Evolutionary conservation across 2,113 vertebrate species (phyloP), one percentile per base, ranked within the genome.

Genomic region (Rhombomys opimus): DNA sequence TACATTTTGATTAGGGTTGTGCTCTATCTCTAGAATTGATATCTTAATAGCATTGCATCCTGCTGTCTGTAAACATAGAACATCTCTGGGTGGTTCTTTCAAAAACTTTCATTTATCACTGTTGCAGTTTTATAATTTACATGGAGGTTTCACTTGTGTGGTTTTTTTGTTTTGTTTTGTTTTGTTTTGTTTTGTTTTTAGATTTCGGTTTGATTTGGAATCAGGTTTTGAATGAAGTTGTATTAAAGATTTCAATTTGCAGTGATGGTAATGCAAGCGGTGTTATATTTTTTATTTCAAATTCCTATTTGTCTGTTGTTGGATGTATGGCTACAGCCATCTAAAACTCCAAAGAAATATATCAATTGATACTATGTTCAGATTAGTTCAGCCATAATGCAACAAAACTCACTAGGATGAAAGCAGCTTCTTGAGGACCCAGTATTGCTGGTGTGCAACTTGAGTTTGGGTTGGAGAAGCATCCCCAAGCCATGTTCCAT

Each of bases 401-500:
- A 7, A 35, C 85, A 70, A 87, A 87, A 70, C 3, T 52, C 46
- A 68, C 46, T 25, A 5, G 85, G 17, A 54, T 35, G 30, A 54
- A 70, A 54, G 46, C 35, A 20, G 46, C 85, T 87, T 87, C 85
- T 22, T 0, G 32, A 54, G 54, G 85, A 25, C 65, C 85, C 12
- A n/a, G 46, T n/a, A 27, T 54, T 52, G 63, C 12, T 65, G 54
- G 13, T n/a, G 65, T 67, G 30, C 17, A 23, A 25, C 35, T 9
- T 9, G 65, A 54, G 46, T 32, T 87, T 32, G 15, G 11, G 25
- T 8, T 70, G 54, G 46, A 70, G 85, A 70, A 14, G 11, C 6
- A 9, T 54, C 3, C 1, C 41, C 7, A 14, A 7, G 30, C 63
- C 38, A 4, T 2, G 9, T 8, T n/a, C 46, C 65, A 23, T 3